Percentiles rank a stretch among this genome's conserved stretches.
These are phyloP conservation scores for Drosophila melanosoma DNA, from an alignment of 2,888 invertebrate genomes.

Conservation along the genomic window DNA sequence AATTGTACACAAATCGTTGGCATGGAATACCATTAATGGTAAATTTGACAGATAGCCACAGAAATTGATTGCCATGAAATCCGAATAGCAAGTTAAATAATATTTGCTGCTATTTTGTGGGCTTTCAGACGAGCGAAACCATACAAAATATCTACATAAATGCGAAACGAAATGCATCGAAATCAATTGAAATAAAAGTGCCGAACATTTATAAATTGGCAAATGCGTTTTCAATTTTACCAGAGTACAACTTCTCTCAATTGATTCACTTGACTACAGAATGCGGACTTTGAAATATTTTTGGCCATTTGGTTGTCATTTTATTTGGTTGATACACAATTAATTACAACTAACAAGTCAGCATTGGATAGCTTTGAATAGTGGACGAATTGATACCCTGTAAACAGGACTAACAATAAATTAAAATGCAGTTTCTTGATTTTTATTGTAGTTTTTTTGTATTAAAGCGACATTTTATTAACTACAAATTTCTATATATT, in stretches of 20 bases:
- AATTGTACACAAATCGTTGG: conserved; percentile 51
- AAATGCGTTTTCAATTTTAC: conserved; percentile 52
- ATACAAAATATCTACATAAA: conserved; percentile 1
- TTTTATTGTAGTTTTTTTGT: background rate
- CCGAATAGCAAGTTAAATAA: conserved; percentile 48
- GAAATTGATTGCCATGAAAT: conserved; percentile 72
- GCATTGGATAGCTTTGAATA: background rate
- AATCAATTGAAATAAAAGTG: conserved; percentile 42
- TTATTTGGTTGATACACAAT: conserved; percentile 36
- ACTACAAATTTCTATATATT: background rate
- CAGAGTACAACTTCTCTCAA: conserved; percentile 20
- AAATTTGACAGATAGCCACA: conserved; percentile 50
- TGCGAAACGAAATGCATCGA: conserved; percentile 19
- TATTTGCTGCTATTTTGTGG: conserved; percentile 55
- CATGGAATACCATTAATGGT: conserved; percentile 38
- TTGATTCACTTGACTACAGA: conserved; percentile 15
- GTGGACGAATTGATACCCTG: background rate
- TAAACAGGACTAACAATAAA: background rate
- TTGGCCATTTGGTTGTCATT: conserved; percentile 38
- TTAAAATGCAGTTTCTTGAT: background rate
- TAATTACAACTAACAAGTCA: conserved; percentile 45
- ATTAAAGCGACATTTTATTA: rapidly evolving
- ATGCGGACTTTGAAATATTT: conserved; percentile 32
- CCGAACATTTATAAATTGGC: conserved; percentile 52
- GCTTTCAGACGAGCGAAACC: conserved; percentile 23